A percentile compares a stretch with the other conserved stretches of the same genome.
These are phyloP conservation scores for Pteromalus puparum DNA, from an alignment of 1,140 invertebrate species.

Conservation along the genomic window DNA sequence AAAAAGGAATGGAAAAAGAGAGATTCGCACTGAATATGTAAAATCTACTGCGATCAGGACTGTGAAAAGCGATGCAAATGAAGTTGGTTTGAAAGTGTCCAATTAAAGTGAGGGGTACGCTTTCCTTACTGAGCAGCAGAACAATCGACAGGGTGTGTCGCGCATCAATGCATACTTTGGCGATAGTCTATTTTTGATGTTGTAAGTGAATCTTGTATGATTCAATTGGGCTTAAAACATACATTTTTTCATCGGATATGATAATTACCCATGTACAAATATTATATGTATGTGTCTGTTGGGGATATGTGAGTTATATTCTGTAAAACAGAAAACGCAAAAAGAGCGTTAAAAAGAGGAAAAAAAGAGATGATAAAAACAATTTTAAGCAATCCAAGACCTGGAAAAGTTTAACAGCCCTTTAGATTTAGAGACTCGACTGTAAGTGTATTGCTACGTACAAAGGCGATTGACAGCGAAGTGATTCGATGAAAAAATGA, in stretches of 20 bases:
- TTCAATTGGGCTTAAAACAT: constrained; percentile 67
- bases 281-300: constrained; percentile 66
- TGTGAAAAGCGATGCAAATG: constrained; percentile 58
- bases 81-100: constrained; percentile 55
- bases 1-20: constrained; percentile 49
- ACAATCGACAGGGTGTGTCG: constrained; percentile 67
- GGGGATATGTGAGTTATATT: constrained; percentile 64
- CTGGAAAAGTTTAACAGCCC: constrained; percentile 50
- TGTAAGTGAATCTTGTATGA: constrained; percentile 69
- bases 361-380: constrained; percentile 52
- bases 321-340: constrained; percentile 63
- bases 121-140: constrained; percentile 45
- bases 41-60: constrained; percentile 48
- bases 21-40: constrained; percentile 44
- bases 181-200: constrained; percentile 74
- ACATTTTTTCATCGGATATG: constrained; percentile 67
- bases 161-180: constrained; percentile 68
- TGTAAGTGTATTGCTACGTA: constrained; percentile 52
- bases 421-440: constrained; percentile 48
- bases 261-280: constrained; percentile 71
- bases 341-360: constrained; percentile 45
- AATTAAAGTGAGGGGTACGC: constrained; percentile 31
- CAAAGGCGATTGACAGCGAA: constrained; percentile 51
- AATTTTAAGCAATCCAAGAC: constrained; percentile 50
- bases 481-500: constrained; percentile 41